Evolutionary conservation across 2,113 vertebrate genomes (phyloP), one percentile per base, ranked within the genome.

Genomic region (Pandion haliaetus): DNA sequence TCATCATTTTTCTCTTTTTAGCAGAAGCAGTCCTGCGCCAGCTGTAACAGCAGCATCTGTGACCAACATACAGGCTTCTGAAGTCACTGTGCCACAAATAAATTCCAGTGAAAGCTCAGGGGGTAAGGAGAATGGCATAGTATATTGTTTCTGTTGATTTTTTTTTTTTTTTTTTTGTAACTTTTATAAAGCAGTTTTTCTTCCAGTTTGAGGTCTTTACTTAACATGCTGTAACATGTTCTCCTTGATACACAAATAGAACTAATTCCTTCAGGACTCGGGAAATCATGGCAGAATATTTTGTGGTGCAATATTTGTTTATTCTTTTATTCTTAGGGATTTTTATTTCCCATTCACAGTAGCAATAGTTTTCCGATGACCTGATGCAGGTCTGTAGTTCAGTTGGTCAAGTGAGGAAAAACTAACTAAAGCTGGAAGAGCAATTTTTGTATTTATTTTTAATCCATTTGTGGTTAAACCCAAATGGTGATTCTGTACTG

Each of bases 11-110:
- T 72, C n/a, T 93, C 31, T 52, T 63, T 97, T 85, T 94, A 98
- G 97, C 97, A 98, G 98, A 98, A 98, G 96, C 96, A 99, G 98
- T 97, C 98, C 98, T 98, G 98, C 97, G 94, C 98, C 98, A 97
- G 98, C 98, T 98, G 97, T 98, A 93, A 98, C 98, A 63, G 98
- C 98, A 98, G 97, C 98, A 96, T 98, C 98, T 95, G 97, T 98
- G 98, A 98, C 98, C 98, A 98, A 97, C 98, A 95, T 94, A 93
- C 98, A 98, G 97, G 94, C 98, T 98, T 96, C 97, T 97, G 98
- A 99, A 95, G 98, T 98, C 90, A 97, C 97, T 97, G 98, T 97
- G 97, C 98, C 98, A 97, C 98, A 98, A 98, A 97, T 90, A 94
- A 98, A 98, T 98, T 98, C 98, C 98, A 97, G 97, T 98, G 98